Conservation (phyloP, 2,113 vertebrate species). For the Stercorarius parasiticus region DNA sequence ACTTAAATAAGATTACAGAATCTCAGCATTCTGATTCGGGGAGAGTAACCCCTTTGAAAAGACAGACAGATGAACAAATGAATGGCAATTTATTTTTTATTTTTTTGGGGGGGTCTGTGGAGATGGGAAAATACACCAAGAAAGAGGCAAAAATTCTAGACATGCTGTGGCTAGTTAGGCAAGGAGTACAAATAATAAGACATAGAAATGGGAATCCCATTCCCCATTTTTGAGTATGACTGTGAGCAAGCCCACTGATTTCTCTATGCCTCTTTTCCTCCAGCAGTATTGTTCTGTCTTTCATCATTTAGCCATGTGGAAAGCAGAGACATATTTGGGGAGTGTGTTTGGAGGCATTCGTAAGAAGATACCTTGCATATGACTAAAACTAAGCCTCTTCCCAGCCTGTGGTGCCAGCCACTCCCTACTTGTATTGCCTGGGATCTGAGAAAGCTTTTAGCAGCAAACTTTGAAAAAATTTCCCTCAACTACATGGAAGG, state of each 20-base stretch:
- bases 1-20: not conserved
- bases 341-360: not conserved
- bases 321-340: not conserved
- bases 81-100: no score
- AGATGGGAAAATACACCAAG: not conserved
- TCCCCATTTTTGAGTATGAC: not conserved
- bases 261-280: not conserved
- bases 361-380: not conserved
- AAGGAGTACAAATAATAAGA: not conserved
- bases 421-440: not conserved
- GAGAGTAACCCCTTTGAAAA: not conserved
- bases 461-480: not conserved
- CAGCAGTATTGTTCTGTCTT: not conserved
- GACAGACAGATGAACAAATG: not conserved
- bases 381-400: not conserved
- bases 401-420: not conserved
- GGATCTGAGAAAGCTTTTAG: not conserved
- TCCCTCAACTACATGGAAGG: not conserved
- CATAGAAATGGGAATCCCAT: not conserved
- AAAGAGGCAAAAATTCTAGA: not conserved
- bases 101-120: not conserved
- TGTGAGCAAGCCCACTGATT: not conserved
- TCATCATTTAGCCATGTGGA: not conserved
- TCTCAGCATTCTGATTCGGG: not conserved
- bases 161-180: not conserved